Evolutionary conservation across 2,797 vertebrate genomes (phyloP).

Genomic region (Trachops cirrhosus): DNA sequence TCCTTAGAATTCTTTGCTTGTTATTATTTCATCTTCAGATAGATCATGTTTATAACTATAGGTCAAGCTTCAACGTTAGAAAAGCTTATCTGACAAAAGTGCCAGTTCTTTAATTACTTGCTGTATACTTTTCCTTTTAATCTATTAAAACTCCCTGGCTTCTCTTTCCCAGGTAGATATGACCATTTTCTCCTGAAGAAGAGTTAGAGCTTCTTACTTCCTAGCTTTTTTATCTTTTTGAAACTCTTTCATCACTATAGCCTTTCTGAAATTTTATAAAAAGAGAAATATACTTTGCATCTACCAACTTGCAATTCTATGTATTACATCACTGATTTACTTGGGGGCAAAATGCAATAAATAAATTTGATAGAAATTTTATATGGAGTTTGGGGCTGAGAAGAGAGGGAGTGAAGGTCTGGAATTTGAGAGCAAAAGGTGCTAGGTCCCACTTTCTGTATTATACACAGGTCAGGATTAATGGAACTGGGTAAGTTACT

Average conservation of each 20-base stretch:
- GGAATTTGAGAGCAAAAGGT: constrained; percentile 60
- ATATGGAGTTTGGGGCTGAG: constrained; percentile 8
- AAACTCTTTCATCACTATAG: neutral
- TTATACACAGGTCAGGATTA: constrained; percentile 64
- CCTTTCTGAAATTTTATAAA: constrained; percentile 49
- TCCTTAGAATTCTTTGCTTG: neutral
- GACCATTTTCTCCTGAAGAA: neutral
- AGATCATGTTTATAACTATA: neutral
- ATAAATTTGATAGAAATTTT: constrained; percentile 47
- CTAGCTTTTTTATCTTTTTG: neutral
- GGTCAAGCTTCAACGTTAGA: constrained; percentile 12
- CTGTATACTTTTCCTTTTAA: neutral
- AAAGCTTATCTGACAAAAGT: neutral
- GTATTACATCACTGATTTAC: constrained; percentile 1
- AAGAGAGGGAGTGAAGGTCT: neutral
- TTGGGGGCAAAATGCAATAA: neutral
- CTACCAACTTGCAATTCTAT: neutral
- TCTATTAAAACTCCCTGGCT: neutral
- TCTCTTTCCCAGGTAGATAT: neutral
- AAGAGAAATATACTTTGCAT: neutral
- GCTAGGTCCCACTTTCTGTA: constrained; percentile 37
- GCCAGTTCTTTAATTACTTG: neutral
- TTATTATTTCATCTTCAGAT: constrained; percentile 47
- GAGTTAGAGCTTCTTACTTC: neutral
- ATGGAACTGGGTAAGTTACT: constrained; percentile 63